Evolutionary conservation across 2,113 vertebrate species (phyloP), one percentile per base, ranked within the genome.

Genomic region (Plotosus lineatus): DNA sequence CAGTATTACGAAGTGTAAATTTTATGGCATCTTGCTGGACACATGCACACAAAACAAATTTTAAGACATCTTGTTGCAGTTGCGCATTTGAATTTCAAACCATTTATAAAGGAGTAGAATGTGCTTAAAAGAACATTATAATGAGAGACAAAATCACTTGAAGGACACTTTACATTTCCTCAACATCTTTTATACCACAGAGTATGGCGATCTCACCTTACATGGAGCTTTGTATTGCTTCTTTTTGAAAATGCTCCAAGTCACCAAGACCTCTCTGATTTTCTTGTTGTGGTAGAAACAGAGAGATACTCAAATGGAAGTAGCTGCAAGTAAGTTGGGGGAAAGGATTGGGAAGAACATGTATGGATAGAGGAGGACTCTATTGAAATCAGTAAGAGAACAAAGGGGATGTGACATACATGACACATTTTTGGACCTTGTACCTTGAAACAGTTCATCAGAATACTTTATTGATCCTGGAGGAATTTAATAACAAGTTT

Each of bases 131-230:
- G n/a, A 86, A 83, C 53, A 61, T 76, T 83, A 77, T 77, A 84
- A 87, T 85, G 81, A 81, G 73, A 86, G 76, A 85, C 76, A 82
- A 82, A 85, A 83, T 85, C 51, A 53, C 71, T 53, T 82, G 86
- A 88, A 66, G 80, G 82, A 80, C 46, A 74, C 87, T 89, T 86
- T 87, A 73, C 80, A 83, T 86, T 85, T 56, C 83, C 89, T 84
- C 83, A 88, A 78, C 65, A 78, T 86, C 84, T 86, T 90, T 92
- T 87, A 90, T 90, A 86, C 88, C 90, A 89, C 84, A 48, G 80
- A 82, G 84, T 88, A 89, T 90, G 90, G 88, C 86, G 90, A 89
- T 92, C 91, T 90, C 92, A 92, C 92, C 92, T 92, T 93, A 93
- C 94, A 94, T 93, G 92, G 93, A 93, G 90, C 88, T 87, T 90